Base-by-base conservation (phyloP, 2,797 vertebrate genomes). In the Paedocypris micromegethes region DNA sequence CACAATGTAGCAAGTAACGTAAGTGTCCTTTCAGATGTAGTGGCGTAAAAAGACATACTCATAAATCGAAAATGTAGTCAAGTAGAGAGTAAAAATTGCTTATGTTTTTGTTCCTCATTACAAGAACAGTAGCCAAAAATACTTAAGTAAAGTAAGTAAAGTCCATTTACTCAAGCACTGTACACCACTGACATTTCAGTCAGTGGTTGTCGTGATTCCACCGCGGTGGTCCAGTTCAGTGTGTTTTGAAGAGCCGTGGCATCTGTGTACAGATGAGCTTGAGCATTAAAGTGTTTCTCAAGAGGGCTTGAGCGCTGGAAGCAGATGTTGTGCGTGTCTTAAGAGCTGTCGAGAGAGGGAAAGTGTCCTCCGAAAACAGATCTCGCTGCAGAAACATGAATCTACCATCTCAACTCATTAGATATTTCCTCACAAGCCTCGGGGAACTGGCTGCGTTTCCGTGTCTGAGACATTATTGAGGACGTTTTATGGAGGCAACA, bases 231-330 rank as follows among this genome's bases (percentile, higher is more conserved):
- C n/a, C 37, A 45, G 58, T 50, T 39, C 5, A 58, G 51, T 58
- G 42, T 58, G 53, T 55, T 48, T 48, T 60, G 49, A 46, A 49
- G 63, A 39, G 40, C 54, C 58, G 41, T 39, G 39, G 55, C 57
- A 57, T 62, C 62, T 73, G 70, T 77, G 74, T 72, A 73, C 47
- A 63, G 78, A 44, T 66, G 52, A 76, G 66, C 71, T 48, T 64
- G 70, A 69, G 76, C 9, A 46, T 37, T 52, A 73, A 77, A 68
- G 38, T 58, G 72, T 64, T 69, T 58, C 69, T 58, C 72, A 74
- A 58, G 68, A 56, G 58, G 70, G 46, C 56, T 50, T 62, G 47
- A 44, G 37, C 5, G 46, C 62, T 65, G 48, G 68, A 8, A 65
- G 62, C 68, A 75, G 74, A 75, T 75, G 74, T 66, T 53, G 57